A percentile compares a stretch with the other conserved stretches of the same genome.
phyloP scores from a whole-genome alignment of 2,113 vertebrate genomes.

The Scalopus aquaticus region DNA sequence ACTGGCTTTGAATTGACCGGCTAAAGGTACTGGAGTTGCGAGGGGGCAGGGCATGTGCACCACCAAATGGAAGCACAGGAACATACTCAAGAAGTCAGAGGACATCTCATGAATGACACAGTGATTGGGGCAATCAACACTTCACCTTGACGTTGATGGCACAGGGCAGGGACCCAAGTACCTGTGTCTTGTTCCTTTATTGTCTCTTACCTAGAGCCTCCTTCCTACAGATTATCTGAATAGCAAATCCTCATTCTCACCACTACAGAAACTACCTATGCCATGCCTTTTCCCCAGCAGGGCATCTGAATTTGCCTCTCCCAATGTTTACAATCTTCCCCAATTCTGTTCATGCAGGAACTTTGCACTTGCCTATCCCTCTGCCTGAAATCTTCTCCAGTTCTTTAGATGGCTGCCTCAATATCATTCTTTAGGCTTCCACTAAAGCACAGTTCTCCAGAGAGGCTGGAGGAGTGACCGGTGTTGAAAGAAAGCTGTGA shows the following conservation, averaged over 20 bases:
- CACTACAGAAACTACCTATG: neutral
- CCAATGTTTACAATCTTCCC: too few relatives aligned
- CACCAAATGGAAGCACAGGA: neutral
- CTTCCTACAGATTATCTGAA: neutral
- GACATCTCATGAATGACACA: accelerated
- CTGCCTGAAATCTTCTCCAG: neutral
- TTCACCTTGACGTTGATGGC: too few relatives aligned
- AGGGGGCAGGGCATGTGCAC: neutral
- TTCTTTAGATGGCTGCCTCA: neutral
- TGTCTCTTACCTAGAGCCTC: accelerated
- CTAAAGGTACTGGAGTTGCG: neutral
- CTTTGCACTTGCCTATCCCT: neutral
- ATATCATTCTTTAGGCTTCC: neutral
- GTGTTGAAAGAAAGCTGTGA: neutral
- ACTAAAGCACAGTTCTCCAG: neutral
- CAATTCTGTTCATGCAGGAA: too few relatives aligned
- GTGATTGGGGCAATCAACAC: neutral
- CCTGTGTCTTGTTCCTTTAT: accelerated
- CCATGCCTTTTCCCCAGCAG: neutral
- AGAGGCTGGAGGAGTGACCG: neutral
- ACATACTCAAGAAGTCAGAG: neutral
- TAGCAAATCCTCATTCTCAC: neutral
- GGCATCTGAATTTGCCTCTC: neutral
- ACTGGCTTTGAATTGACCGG: neutral
- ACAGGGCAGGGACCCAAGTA: neutral